These are phyloP conservation scores for Hestina assimilis DNA, from an alignment of 1,140 invertebrate genomes.

Conservation along the genomic window DNA sequence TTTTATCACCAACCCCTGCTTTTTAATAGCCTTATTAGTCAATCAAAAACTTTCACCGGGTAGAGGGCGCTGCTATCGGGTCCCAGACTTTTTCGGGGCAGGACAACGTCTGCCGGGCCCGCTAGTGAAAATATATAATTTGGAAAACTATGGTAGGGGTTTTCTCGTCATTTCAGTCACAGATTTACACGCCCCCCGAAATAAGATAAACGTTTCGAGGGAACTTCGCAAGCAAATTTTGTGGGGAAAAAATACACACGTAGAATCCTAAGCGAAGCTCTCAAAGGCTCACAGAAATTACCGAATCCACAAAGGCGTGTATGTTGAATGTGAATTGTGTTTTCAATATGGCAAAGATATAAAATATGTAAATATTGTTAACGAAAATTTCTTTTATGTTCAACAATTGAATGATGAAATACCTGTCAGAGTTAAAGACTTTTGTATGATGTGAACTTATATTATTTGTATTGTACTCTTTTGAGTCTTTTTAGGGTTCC, in stretches of 20 bases:
- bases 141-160: slow-evolving; percentile 2
- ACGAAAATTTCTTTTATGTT: slow-evolving; percentile 6
- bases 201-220: slow-evolving; percentile 48
- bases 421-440: no score
- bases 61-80: no score
- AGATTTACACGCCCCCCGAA: slow-evolving; percentile 45
- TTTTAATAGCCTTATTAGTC: background rate
- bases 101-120: no score
- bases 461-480: no score
- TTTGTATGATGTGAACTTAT: no score
- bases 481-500: no score
- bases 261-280: slow-evolving; percentile 27
- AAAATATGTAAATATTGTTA: slow-evolving; percentile 15
- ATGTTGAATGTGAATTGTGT: background rate
- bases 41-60: background rate
- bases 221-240: slow-evolving; percentile 49
- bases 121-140: no score
- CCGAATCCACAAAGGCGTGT: slow-evolving; percentile 1
- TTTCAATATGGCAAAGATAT: slow-evolving; percentile 1
- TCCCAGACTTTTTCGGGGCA: no score
- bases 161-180: slow-evolving; percentile 49
- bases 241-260: slow-evolving; percentile 39
- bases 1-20: background rate
- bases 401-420: no score
- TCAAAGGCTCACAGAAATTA: slow-evolving; percentile 26